Evolutionary conservation across 1,140 invertebrate genomes (phyloP).

Genomic region (Penaeus japonicus): DNA sequence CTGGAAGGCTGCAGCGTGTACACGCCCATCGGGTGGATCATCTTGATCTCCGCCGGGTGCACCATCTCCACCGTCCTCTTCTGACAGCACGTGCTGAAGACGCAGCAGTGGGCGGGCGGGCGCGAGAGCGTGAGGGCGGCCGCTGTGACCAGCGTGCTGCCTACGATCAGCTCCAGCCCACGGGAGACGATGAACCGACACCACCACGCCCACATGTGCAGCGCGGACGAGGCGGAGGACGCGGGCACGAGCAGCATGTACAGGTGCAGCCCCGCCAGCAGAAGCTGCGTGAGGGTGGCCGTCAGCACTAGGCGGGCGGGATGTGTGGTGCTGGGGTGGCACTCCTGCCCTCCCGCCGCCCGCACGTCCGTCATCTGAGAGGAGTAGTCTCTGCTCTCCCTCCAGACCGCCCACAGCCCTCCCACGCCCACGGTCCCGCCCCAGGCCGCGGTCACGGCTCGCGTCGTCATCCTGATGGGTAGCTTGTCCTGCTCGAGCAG

Average conservation of each 20-base stretch:
- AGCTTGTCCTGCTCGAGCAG: neutral
- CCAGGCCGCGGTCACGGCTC: constrained; percentile 10
- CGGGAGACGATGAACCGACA: neutral
- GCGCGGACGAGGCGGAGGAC: neutral
- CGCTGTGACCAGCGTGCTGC: constrained; percentile 12
- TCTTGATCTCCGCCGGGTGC: constrained; percentile 28
- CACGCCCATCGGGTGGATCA: constrained; percentile 45
- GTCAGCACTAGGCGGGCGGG: constrained; percentile 24
- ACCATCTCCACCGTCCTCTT: constrained; percentile 32
- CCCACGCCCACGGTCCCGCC: constrained; percentile 21
- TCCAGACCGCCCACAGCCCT: constrained; percentile 41
- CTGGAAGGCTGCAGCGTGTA: constrained; percentile 29
- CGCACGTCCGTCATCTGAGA: neutral
- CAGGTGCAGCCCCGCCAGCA: neutral
- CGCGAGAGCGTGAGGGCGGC: constrained; percentile 24
- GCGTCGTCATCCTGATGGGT: neutral
- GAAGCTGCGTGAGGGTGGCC: constrained; percentile 3
- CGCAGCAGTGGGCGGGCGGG: neutral
- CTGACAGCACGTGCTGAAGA: constrained; percentile 27
- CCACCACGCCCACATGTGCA: constrained; percentile 26
- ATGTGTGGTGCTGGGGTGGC: neutral
- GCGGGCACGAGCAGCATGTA: too few relatives aligned
- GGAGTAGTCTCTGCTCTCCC: neutral
- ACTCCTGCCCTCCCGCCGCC: neutral
- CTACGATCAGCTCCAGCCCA: constrained; percentile 36